phyloP scores from a whole-genome alignment of 2,113 vertebrate genomes.

The Taurulus bubalis region DNA sequence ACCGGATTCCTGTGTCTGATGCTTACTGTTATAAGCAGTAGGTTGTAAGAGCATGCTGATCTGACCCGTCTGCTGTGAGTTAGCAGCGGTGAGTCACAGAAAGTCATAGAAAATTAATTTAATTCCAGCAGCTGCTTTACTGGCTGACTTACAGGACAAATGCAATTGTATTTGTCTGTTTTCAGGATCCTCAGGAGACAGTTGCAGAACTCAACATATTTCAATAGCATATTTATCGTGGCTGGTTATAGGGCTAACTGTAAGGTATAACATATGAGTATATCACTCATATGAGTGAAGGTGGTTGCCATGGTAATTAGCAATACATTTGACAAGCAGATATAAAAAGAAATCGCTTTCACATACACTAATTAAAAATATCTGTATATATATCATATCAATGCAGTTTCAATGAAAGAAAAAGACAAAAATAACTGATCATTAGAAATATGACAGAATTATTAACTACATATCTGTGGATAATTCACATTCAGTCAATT shows the following conservation, averaged over 20 bases:
- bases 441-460: conserved; percentile 37
- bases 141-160: neutral
- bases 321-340: conserved; percentile 24
- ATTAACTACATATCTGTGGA: conserved; percentile 28
- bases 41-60: neutral
- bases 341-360: conserved; percentile 50
- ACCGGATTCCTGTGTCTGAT: neutral
- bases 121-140: conserved; percentile 12
- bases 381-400: conserved; percentile 38
- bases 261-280: neutral
- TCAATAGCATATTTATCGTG: neutral
- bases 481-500: conserved; percentile 35
- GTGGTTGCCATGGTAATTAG: conserved; percentile 20
- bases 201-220: neutral
- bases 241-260: neutral
- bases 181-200: conserved; percentile 6
- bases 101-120: conserved; percentile 3
- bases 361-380: conserved; percentile 56
- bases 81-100: conserved; percentile 9
- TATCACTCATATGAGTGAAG: neutral
- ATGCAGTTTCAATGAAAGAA: conserved; percentile 39
- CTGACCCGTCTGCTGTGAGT: conserved; percentile 7
- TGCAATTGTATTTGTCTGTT: neutral
- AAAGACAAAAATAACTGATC: conserved; percentile 41
- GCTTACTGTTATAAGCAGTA: neutral